Base-by-base conservation (phyloP, 2,113 vertebrate species). In the Ameiurus melas region DNA sequence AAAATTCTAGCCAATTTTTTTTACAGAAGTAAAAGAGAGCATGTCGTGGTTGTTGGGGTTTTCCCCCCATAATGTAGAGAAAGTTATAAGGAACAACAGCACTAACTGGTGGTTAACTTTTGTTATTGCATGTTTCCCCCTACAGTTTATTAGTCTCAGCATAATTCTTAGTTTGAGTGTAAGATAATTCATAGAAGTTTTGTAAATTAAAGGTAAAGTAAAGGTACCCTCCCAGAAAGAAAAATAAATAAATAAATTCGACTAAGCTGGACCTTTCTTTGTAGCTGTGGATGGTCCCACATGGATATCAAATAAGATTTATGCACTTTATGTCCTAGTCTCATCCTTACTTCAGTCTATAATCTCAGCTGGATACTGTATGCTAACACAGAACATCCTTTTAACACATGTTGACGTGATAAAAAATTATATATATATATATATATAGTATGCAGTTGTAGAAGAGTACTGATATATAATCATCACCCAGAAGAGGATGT, bases 31-130 rank as follows among this genome's bases (percentile, higher is more conserved):
- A 39, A 60, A 82, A 80, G 51, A 25, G 20, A 81, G n/a, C 30
- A 8, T 57, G 36, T 4, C 17, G 3, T 66, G 43, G 16, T 19
- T 83, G 47, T 51, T 51, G 47, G 8, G 47, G 8, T 25, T 6
- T n/a, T 13, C 5, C 25, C 53, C 16, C 5, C 5, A 27, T 62
- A 57, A 78, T 62, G 47, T 80, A 60, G 8, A 39, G 14, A 55
- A 80, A 22, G 43, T 81, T 82, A 16, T 39, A 71, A 87, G 66
- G 86, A 80, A 70, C 86, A 82, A 82, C 57, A 87, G 64, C 78
- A 68, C 86, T 66, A 81, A 51, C 86, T 82, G 30, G 86, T 87
- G 86, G 86, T 19, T 36, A 27, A 81, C 30, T 20, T 55, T 70
- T 87, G 62, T 43, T 71, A 81, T 82, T 87, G 58, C 86, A 87